Evolutionary conservation across 2,888 invertebrate genomes (phyloP).

Genomic region (Gymnosoma rotundatum): DNA sequence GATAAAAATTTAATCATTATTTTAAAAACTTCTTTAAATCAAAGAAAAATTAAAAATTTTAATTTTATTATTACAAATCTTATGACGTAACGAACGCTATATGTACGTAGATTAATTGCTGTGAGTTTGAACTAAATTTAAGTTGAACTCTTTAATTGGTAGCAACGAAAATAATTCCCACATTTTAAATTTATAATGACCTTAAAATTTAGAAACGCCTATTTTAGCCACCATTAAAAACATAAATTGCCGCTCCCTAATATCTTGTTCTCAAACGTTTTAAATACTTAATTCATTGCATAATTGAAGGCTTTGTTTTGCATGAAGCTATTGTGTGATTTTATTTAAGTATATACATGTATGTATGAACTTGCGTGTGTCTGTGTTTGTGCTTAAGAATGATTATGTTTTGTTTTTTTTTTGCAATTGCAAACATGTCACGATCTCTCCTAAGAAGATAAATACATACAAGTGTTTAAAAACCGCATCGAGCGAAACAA

Average conservation of each 20-base stretch:
- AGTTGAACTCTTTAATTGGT: constrained; percentile 26
- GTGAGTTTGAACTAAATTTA: constrained; percentile 22
- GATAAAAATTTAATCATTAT: constrained; percentile 71
- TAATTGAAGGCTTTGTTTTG: constrained; percentile 61
- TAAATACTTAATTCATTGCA: constrained; percentile 44
- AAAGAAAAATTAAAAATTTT: constrained; percentile 59
- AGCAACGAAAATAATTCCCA: constrained; percentile 32
- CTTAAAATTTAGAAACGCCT: constrained; percentile 55
- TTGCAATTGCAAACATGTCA: constrained; percentile 50
- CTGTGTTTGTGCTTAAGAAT: background rate
- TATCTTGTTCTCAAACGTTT: constrained; percentile 28
- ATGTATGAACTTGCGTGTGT: too few relatives aligned
- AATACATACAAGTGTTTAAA: constrained; percentile 69
- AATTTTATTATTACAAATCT: constrained; percentile 77
- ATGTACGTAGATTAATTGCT: constrained; percentile 73
- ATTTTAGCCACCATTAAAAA: constrained; percentile 56
- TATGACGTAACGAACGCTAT: too few relatives aligned
- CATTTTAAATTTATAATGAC: constrained; percentile 50
- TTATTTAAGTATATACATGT: too few relatives aligned
- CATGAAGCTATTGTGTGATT: background rate
- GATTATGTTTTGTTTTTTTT: background rate
- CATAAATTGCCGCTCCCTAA: constrained; percentile 27
- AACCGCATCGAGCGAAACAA: constrained; percentile 63
- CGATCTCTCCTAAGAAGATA: constrained; percentile 66
- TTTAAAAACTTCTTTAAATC: constrained; percentile 57